phyloP scores from a whole-genome alignment of 2,888 invertebrate genomes.

The Oxycera nigricornis region DNA sequence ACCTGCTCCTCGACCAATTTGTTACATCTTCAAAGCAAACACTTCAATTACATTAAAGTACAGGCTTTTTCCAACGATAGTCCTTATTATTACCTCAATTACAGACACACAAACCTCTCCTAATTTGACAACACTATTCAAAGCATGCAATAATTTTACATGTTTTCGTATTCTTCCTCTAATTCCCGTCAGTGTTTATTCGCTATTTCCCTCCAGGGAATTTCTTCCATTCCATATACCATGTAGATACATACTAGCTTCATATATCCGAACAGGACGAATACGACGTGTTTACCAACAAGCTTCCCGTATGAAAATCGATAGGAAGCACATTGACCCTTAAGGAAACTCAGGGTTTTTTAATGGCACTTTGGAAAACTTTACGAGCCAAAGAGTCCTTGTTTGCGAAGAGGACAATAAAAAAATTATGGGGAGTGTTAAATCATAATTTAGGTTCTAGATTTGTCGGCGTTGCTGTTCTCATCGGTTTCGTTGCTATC shows the following conservation, averaged over 20 bases:
- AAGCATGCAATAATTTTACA: constrained; percentile 1
- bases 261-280: background rate
- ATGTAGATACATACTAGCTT: background rate
- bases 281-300: constrained; percentile 37
- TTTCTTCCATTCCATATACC: constrained; percentile 9
- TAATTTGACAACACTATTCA: constrained; percentile 21
- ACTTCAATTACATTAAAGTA: too few species aligned
- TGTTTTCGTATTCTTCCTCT: constrained; percentile 20
- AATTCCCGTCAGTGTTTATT: constrained; percentile 30
- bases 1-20: too few species aligned
- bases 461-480: constrained; percentile 12
- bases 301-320: constrained; percentile 35
- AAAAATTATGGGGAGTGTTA: constrained; percentile 35
- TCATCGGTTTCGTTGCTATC: background rate
- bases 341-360: constrained; percentile 39
- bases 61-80: too few species aligned
- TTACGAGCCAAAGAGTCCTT: constrained; percentile 29
- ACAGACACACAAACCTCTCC: background rate
- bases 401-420: constrained; percentile 35
- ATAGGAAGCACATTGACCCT: constrained; percentile 38
- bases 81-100: background rate
- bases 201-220: constrained; percentile 27
- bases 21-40: too few species aligned
- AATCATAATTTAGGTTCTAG: constrained; percentile 36
- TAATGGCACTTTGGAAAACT: constrained; percentile 34